Base-by-base conservation (phyloP, 2,888 invertebrate species). In the Drosophila anomalipes region DNA sequence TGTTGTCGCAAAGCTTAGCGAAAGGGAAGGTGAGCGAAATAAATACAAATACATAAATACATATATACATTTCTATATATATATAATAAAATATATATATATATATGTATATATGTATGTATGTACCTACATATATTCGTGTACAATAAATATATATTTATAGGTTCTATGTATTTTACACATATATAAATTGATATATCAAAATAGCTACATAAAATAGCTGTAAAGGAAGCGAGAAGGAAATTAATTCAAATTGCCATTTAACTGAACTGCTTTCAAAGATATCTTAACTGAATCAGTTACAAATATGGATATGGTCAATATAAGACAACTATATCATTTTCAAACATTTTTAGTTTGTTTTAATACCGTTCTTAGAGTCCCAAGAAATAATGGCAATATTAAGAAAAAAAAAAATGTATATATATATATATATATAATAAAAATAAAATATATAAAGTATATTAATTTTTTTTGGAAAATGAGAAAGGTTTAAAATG, bases 1-100 rank as follows among this genome's bases (percentile, higher is more conserved):
- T 87, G 75, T 73, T 79, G 60, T 62, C 52, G 68, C 64, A 37
- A 44, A 65, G 75, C 66, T 74, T 63, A 67, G 65, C 37, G 68
- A 74, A 74, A 73, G 70, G 68, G 65, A 74, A 68, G 64, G 72
- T 74, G 68, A 80, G 61, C 63, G 63, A 67, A 61, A 57, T 33
- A 63, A 59, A 58, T 52, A 76, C 59, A 57, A 56, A 14, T 19
- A 58, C 10, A 44, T 69, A 32, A 12, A 28, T 49, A 39, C 14
- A 26, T 51, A 39, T n/a, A 7, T 49, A 14, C 39, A 37, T 32
- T 32, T 10, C 10, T 54, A 44, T 41, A 10, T 47, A n/a, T 56
- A 49, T 14, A 22, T 26, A 35, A n/a, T n/a, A 3, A 12, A 39
- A 22, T 12, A 9, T 49, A 16, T 28, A 26, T 57, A 5, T 28